A percentile compares a stretch with the other conserved stretches of the same genome.
Evolutionary conservation across 2,797 vertebrate species (phyloP).

Genomic region (Scleropages formosus): DNA sequence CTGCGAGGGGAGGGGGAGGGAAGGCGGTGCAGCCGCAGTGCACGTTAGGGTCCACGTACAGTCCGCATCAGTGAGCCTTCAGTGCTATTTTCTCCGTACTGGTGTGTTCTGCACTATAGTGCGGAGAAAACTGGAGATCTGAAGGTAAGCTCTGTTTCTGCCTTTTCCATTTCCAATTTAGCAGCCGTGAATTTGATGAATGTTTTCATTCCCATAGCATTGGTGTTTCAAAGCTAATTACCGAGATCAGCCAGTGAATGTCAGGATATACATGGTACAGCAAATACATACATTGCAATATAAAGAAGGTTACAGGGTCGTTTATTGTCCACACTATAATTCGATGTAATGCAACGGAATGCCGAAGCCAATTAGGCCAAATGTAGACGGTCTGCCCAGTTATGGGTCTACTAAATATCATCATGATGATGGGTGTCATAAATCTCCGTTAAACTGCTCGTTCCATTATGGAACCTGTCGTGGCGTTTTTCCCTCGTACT

Average conservation of each 20-base stretch:
- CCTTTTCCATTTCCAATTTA: background rate
- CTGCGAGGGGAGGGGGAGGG: too few relatives aligned
- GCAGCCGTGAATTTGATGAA: background rate
- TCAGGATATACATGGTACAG: background rate
- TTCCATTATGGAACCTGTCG: background rate
- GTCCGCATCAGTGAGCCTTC: too few relatives aligned
- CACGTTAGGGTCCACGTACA: too few relatives aligned
- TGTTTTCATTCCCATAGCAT: constrained; percentile 18
- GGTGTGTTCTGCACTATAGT: too few relatives aligned
- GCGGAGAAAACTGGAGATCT: too few relatives aligned
- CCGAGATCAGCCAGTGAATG: background rate
- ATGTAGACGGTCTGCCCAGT: constrained; percentile 3
- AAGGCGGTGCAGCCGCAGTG: too few relatives aligned
- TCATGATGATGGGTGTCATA: background rate
- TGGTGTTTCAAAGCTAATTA: background rate
- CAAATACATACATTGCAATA: background rate
- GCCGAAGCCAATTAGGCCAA: constrained; percentile 12
- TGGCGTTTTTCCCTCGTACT: background rate
- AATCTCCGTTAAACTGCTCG: background rate
- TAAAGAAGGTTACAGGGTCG: too few relatives aligned
- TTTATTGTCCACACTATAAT: background rate
- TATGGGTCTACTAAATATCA: constrained; percentile 6
- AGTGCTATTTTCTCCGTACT: too few relatives aligned
- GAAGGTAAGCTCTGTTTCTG: too few relatives aligned
- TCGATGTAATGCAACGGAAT: background rate